Evolutionary conservation across 2,888 invertebrate species (phyloP).

Genomic region (Cinara cedri): DNA sequence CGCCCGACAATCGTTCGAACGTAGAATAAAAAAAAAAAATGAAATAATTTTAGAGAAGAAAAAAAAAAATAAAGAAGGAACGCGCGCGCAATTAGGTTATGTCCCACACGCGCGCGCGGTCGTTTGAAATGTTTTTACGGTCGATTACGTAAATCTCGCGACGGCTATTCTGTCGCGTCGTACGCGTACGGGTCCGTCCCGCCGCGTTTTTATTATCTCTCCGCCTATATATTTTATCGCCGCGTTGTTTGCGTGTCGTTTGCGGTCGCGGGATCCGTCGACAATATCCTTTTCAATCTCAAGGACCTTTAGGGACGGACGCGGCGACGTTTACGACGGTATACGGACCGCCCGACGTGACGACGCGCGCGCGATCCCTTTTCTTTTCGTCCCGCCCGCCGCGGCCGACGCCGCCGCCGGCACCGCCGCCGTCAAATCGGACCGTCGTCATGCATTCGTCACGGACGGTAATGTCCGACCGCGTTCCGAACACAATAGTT

Average conservation of each 20-base stretch:
- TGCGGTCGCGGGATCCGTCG: background rate
- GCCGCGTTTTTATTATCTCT: background rate
- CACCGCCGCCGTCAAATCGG: too few species aligned
- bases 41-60: too few species aligned
- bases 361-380: background rate
- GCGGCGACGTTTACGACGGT: background rate
- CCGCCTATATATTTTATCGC: background rate
- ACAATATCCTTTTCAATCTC: constrained; percentile 50
- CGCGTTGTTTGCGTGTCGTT: too few species aligned
- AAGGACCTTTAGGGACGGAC: constrained; percentile 42
- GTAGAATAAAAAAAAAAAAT: background rate
- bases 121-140: constrained; percentile 8
- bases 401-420: constrained; percentile 3
- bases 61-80: background rate
- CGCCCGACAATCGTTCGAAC: background rate
- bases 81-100: constrained; percentile 5
- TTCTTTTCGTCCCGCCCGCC: constrained; percentile 2
- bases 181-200: background rate
- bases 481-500: constrained; percentile 14
- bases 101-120: background rate
- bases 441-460: too few species aligned
- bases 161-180: background rate
- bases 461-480: constrained; percentile 43
- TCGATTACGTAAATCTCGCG: constrained; percentile 19
- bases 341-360: constrained; percentile 9